Conservation (phyloP, 2,797 vertebrate genomes). For the Lerista edwardsae region DNA sequence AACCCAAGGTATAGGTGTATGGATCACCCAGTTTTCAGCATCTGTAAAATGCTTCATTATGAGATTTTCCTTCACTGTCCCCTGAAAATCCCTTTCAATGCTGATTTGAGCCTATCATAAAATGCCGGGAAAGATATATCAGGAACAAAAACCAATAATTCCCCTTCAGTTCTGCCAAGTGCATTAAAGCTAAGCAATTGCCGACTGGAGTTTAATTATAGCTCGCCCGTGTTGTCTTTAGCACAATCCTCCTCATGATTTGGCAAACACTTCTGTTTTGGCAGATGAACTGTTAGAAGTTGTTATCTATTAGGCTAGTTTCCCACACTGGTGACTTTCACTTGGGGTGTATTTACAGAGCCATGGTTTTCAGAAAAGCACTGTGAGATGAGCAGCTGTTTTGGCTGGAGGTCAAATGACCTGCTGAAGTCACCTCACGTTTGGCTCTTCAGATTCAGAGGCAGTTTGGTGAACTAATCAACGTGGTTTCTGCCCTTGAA, state of each 20-base stretch:
- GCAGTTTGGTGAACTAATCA: rapidly evolving
- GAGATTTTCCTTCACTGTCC: background rate
- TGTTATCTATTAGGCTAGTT: constrained; percentile 6
- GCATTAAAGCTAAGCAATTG: constrained; percentile 35
- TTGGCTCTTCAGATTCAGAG: background rate
- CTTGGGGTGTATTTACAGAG: constrained; percentile 8
- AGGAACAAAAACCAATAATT: background rate
- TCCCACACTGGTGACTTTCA: background rate
- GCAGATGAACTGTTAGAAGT: background rate
- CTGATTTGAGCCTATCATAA: background rate
- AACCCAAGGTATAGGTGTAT: constrained; percentile 25
- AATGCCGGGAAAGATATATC: background rate
- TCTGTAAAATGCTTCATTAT: constrained; percentile 36
- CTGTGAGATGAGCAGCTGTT: background rate
- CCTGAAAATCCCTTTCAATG: background rate
- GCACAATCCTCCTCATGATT: constrained; percentile 1
- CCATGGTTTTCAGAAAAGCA: constrained; percentile 8
- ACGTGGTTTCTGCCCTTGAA: background rate
- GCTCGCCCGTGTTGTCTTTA: background rate
- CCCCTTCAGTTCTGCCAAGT: background rate
- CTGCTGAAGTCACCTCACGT: background rate
- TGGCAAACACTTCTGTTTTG: background rate
- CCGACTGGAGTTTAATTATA: constrained; percentile 25
- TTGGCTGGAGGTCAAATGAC: constrained; percentile 3
- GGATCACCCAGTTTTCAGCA: constrained; percentile 31